Evolutionary conservation across 2,113 vertebrate genomes (phyloP), one percentile per base, ranked within the genome.

Genomic region (Mystacornis crossleyi): DNA sequence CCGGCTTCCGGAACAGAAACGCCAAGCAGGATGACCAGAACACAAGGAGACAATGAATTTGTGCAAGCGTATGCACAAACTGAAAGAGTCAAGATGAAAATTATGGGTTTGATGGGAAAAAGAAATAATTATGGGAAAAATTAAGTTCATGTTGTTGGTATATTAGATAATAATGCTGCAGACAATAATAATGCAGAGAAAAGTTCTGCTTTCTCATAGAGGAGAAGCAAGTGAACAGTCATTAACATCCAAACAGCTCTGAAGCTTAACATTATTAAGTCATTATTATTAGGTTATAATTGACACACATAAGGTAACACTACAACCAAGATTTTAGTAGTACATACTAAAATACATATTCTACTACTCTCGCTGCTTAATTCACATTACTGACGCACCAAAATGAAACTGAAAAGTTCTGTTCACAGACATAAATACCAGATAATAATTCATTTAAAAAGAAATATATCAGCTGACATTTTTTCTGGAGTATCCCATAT

Each of bases 51-150:
- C 8, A 29, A 62, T 3, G 11, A 47, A 72, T 34, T 15, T 74
- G 13, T 24, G 17, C 10, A 70, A 65, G 29, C 0, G 0, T 8
- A 40, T 2, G 3, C 2, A 3, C 11, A 10, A 80, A 33, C 9
- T 19, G 34, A 58, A 91, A 61, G 17, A 81, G 51, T 28, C 16
- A 47, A 73, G 42, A 53, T 6, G 4, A 64, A 86, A 83, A 51
- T 34, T 12, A n/a, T 14, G 16, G 23, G 33, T 66, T 31, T 67
- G 21, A 45, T 64, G 8, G 34, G 33, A 66, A 70, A 61, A 83
- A 58, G 12, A 82, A 70, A 36, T 67, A 75, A 75, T 6, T 8
- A 34, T 0, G 2, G 58, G 77, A 92, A 55, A 87, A 73, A 55
- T 18, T 4, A 48, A 57, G 26, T 58, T 40, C 2, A 4, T 8